phyloP scores from a whole-genome alignment of 2,797 vertebrate species.

The Sebastes kiyomatsui region DNA sequence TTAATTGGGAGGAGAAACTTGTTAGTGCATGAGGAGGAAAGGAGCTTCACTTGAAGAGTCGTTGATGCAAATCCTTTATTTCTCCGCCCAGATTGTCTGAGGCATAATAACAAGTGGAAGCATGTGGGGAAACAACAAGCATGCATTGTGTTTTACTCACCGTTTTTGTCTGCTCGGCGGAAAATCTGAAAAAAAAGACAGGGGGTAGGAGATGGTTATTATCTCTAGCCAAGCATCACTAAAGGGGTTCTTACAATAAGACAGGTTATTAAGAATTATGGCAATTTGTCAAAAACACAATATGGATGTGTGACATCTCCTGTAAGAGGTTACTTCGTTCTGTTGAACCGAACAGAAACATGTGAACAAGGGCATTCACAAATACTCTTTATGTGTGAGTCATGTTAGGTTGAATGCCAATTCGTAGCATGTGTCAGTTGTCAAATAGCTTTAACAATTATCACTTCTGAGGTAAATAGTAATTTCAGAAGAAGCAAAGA shows the following conservation, averaged over 20 bases:
- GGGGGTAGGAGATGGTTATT: background rate
- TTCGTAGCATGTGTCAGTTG: background rate
- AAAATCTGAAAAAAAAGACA: conserved; percentile 88
- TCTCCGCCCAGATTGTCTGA: conserved; percentile 22
- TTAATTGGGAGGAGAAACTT: conserved; percentile 54
- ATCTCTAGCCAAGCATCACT: background rate
- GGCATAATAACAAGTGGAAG: conserved; percentile 10
- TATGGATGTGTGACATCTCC: background rate
- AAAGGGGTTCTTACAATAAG: conserved; percentile 2
- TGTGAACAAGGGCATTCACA: background rate
- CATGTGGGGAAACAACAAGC: conserved; percentile 17
- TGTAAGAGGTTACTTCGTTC: background rate
- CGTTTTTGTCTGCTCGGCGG: conserved; percentile 96
- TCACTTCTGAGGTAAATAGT: conserved; percentile 11
- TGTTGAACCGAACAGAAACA: background rate
- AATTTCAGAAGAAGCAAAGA: background rate
- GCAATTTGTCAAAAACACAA: conserved; percentile 18
- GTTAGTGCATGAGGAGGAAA: conserved; percentile 29
- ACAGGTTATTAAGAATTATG: background rate
- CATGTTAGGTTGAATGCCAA: conserved; percentile 3
- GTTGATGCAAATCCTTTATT: conserved; percentile 36
- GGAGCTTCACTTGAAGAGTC: conserved; percentile 25
- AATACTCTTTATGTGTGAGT: conserved; percentile 5
- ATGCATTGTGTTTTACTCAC: conserved; percentile 82
- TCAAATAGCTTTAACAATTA: background rate